A percentile compares a stretch with the other conserved stretches of the same genome.
phyloP scores from a whole-genome alignment of 2,888 invertebrate species.

The Bibio marci region DNA sequence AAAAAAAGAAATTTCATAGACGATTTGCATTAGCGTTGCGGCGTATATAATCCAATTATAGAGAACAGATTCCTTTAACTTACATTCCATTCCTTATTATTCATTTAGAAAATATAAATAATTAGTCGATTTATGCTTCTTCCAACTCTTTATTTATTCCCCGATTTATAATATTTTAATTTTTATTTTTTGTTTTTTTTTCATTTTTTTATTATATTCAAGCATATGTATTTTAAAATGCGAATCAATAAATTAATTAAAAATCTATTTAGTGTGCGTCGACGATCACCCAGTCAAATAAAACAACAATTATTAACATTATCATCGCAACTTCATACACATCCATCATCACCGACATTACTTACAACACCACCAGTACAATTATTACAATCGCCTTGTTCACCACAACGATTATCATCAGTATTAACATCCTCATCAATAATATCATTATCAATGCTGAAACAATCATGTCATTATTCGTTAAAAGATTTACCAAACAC shows the following conservation, averaged over 20 bases:
- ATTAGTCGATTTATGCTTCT: too few relatives aligned
- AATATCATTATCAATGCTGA: slow-evolving; percentile 1
- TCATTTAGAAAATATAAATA: too few relatives aligned
- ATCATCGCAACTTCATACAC: too few relatives aligned
- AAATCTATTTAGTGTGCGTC: slow-evolving; percentile 26
- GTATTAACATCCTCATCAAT: neutral
- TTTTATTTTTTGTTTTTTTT: neutral
- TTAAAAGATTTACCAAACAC: too few relatives aligned
- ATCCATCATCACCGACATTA: too few relatives aligned
- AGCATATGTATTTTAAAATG: neutral
- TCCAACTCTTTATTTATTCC: neutral
- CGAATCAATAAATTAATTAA: slow-evolving; percentile 13
- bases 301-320: too few relatives aligned
- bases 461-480: neutral
- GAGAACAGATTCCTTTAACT: too few relatives aligned
- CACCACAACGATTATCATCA: neutral
- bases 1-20: too few relatives aligned
- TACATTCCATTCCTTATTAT: too few relatives aligned
- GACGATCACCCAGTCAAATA: slow-evolving; percentile 26
- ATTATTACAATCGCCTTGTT: slow-evolving; percentile 28
- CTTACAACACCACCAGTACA: slow-evolving; percentile 26
- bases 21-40: too few relatives aligned
- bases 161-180: neutral
- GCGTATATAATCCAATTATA: too few relatives aligned
- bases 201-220: neutral